Percentiles rank a stretch among this genome's conserved stretches.
Conservation (phyloP, 2,113 vertebrate species). For the Callipepla squamata region DNA sequence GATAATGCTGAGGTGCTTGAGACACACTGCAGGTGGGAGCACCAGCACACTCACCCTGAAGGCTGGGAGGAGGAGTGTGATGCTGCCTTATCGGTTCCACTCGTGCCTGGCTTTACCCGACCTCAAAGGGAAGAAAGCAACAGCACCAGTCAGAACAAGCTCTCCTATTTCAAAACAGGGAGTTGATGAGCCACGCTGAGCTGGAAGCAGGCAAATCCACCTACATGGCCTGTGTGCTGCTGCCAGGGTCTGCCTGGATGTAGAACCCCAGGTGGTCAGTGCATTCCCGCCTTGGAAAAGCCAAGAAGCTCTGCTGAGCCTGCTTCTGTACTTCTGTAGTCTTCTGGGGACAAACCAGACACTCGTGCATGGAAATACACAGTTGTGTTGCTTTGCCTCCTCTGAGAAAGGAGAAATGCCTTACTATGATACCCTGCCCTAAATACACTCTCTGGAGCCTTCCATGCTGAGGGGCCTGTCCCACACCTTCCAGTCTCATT, state of each 20-base stretch:
- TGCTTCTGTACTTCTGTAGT: neutral
- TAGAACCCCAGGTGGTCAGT: neutral
- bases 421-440: too few species aligned
- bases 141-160: neutral
- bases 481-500: neutral
- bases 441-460: neutral
- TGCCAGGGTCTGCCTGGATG: neutral
- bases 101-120: neutral
- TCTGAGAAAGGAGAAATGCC: neutral
- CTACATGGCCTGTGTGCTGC: accelerated
- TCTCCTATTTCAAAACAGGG: neutral
- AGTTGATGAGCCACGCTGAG: neutral
- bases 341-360: neutral
- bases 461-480: neutral
- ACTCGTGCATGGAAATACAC: accelerated
- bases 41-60: neutral
- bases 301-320: neutral
- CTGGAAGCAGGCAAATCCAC: neutral
- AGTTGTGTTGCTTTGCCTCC: accelerated
- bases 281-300: neutral
- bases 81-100: neutral
- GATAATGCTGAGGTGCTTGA: neutral
- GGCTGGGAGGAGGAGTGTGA: neutral
- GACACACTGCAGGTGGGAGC: neutral
- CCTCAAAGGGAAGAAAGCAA: neutral